Percentiles rank a stretch among this genome's conserved stretches.
Evolutionary conservation across 2,113 vertebrate genomes (phyloP).

Genomic region (Scartelaos histophorus): DNA sequence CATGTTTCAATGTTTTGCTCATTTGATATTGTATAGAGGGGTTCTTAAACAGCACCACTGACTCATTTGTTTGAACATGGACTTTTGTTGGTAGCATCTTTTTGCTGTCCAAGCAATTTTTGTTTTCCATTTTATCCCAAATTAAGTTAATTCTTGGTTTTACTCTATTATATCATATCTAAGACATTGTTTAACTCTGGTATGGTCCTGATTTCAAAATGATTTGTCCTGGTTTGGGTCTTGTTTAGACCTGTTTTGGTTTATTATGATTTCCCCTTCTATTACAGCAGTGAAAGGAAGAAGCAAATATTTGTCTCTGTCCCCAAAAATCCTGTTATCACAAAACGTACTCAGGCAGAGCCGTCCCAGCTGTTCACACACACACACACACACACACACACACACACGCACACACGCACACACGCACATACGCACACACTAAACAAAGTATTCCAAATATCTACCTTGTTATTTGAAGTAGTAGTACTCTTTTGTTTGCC

Average conservation of each 20-base stretch:
- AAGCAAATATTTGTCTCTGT: conserved; percentile 59
- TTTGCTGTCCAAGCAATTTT: too few species aligned
- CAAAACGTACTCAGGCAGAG: conserved; percentile 50
- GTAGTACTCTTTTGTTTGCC: conserved; percentile 42
- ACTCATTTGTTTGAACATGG: not conserved
- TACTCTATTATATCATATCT: not conserved
- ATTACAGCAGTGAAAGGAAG: conserved; percentile 35
- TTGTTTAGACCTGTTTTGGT: conserved; percentile 1
- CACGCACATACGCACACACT: not conserved
- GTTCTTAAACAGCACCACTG: not conserved
- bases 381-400: not conserved
- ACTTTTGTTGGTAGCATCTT: not conserved
- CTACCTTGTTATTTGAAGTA: conserved; percentile 63
- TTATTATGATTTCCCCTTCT: not conserved
- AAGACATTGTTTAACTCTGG: not conserved
- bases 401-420: conserved; percentile 6
- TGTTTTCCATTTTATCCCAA: not conserved
- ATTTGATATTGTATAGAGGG: not conserved
- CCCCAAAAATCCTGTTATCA: conserved; percentile 55
- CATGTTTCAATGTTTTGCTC: conserved; percentile 4
- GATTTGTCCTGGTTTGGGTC: not conserved
- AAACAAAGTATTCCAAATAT: conserved; percentile 10
- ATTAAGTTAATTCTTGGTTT: not conserved
- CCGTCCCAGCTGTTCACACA: conserved; percentile 46
- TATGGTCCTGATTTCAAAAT: conserved; percentile 1